Conservation (phyloP, 2,797 vertebrate species). For the Microcaecilia unicolor region DNA sequence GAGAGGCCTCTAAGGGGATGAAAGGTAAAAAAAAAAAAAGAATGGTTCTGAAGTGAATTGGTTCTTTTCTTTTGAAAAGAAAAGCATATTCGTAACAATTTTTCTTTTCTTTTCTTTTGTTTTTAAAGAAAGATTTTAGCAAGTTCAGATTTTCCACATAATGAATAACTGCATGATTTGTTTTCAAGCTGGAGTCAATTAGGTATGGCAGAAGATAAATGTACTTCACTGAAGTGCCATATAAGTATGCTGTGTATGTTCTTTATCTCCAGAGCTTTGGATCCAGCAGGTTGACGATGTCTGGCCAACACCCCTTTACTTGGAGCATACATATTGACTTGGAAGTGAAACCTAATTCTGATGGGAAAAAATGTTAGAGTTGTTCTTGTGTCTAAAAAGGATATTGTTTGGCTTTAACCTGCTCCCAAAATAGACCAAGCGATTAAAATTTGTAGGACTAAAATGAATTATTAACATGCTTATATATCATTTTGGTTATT, state of each 20-base stretch:
- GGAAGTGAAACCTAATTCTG: not conserved
- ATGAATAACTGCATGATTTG: not conserved
- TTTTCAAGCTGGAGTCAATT: not conserved
- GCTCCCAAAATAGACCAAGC: constrained; percentile 12
- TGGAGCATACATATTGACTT: not conserved
- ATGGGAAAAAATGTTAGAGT: not conserved
- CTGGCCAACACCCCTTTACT: not conserved
- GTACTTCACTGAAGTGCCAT: not conserved
- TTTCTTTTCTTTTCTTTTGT: too few species aligned
- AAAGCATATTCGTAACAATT: too few species aligned
- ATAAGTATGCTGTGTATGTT: not conserved
- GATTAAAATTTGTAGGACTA: constrained; percentile 4
- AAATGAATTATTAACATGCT: constrained; percentile 16
- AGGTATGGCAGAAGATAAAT: not conserved
- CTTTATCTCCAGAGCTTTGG: constrained; percentile 1
- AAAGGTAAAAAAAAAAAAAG: too few species aligned
- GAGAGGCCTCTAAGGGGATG: too few species aligned
- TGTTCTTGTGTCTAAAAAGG: not conserved
- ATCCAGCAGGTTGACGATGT: not conserved
- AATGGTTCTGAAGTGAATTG: too few species aligned
- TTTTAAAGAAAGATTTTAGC: too few species aligned
- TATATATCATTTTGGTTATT: constrained; percentile 9
- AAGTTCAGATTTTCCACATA: not conserved
- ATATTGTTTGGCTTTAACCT: not conserved
- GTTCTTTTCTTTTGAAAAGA: too few species aligned